phyloP scores from a whole-genome alignment of 2,888 invertebrate species.

The Eupithecia tripunctaria region DNA sequence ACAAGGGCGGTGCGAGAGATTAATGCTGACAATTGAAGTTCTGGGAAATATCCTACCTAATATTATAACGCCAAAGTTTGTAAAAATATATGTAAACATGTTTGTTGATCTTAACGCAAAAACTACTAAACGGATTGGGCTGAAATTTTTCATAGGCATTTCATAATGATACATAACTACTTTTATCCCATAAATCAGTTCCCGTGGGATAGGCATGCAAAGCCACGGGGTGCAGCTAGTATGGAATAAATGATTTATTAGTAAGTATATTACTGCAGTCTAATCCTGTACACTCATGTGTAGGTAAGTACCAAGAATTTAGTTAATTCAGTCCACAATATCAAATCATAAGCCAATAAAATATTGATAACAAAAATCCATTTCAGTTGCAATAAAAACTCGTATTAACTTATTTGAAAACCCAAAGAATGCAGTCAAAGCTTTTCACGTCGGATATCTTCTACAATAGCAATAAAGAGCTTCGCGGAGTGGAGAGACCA shows the following conservation, averaged over 20 bases:
- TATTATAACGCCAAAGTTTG: too few relatives aligned
- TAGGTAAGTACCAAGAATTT: not conserved
- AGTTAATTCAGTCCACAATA: not conserved
- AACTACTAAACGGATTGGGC: too few relatives aligned
- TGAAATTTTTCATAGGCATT: too few relatives aligned
- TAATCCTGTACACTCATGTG: not conserved
- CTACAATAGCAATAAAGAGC: conserved; percentile 27
- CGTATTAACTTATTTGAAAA: conserved; percentile 5
- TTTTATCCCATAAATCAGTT: too few relatives aligned
- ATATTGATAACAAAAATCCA: not conserved
- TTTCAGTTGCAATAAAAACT: not conserved
- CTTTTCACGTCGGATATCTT: conserved; percentile 25
- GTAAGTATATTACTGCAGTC: not conserved
- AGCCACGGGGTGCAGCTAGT: too few relatives aligned
- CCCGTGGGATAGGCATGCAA: too few relatives aligned
- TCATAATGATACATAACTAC: too few relatives aligned
- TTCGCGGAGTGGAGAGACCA: not conserved
- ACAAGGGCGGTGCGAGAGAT: conserved; percentile 18
- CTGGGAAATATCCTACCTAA: too few relatives aligned
- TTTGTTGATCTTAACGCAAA: too few relatives aligned
- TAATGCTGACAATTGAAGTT: conserved; percentile 18
- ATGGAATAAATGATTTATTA: not conserved
- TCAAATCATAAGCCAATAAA: not conserved
- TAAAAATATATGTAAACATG: too few relatives aligned
- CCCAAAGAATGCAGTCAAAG: conserved; percentile 18